A percentile compares a stretch with the other conserved stretches of the same genome.
phyloP scores from a whole-genome alignment of 1,140 invertebrate genomes.

The Camponotus vicinus region DNA sequence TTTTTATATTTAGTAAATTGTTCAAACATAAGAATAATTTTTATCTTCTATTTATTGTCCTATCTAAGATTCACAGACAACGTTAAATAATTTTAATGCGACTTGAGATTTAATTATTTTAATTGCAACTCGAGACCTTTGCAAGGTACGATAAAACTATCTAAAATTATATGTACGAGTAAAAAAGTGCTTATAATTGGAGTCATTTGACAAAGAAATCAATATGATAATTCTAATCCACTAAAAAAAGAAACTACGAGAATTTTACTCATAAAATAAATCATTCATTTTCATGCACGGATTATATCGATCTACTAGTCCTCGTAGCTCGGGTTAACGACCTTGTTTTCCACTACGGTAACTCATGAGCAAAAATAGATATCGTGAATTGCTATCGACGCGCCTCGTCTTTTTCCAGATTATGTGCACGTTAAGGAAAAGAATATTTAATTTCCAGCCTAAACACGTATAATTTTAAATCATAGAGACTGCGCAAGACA shows the following conservation, averaged over 20 bases:
- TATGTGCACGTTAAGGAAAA: slow-evolving; percentile 1
- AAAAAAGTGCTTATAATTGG: slow-evolving; percentile 13
- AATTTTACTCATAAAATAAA: slow-evolving; percentile 42
- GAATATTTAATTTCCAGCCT: slow-evolving; percentile 26
- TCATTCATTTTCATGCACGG: slow-evolving; percentile 44
- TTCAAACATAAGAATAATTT: background rate
- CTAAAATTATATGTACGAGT: background rate
- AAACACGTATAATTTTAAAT: slow-evolving; percentile 20
- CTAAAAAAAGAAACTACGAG: slow-evolving; percentile 6
- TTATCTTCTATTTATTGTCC: background rate
- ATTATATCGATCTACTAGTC: slow-evolving; percentile 52
- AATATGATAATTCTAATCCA: slow-evolving; percentile 5
- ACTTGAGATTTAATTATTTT: too few species aligned
- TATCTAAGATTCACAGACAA: background rate
- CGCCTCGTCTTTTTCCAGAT: slow-evolving; percentile 47
- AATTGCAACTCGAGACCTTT: background rate
- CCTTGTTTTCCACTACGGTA: slow-evolving; percentile 60
- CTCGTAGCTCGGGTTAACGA: slow-evolving; percentile 52
- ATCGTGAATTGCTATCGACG: slow-evolving; percentile 50
- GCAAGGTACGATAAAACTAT: background rate
- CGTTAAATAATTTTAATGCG: slow-evolving; percentile 9
- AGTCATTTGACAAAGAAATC: background rate
- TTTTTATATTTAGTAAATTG: background rate
- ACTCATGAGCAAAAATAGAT: slow-evolving; percentile 58
- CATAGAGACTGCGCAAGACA: background rate